Evolutionary conservation across 2,113 vertebrate genomes (phyloP).

Genomic region (Potamarius usumacintae): DNA sequence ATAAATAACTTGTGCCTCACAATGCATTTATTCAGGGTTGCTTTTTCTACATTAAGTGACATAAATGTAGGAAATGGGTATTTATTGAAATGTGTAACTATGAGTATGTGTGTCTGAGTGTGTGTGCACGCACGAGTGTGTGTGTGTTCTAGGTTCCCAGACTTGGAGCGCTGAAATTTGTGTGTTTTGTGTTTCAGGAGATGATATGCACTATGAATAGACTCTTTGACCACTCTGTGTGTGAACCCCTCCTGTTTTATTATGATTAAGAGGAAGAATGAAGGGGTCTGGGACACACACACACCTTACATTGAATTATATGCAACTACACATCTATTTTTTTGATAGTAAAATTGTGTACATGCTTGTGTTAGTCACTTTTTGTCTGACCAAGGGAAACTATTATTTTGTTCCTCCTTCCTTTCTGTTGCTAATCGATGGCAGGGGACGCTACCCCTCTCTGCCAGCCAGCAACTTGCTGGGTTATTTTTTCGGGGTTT

Average conservation of each 20-base stretch:
- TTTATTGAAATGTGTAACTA: conserved; percentile 2
- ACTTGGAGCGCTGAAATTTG: conserved; percentile 30
- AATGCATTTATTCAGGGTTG: neutral
- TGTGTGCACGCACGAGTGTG: neutral
- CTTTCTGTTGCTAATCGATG: no score
- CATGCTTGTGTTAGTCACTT: neutral
- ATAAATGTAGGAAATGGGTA: neutral
- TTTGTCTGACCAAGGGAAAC: neutral
- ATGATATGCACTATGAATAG: conserved; percentile 52
- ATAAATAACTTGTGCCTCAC: neutral
- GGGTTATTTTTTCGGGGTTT: no score
- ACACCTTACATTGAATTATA: neutral
- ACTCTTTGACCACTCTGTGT: conserved; percentile 57
- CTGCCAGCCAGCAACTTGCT: no score
- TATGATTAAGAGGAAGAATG: conserved; percentile 57
- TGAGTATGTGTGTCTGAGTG: neutral
- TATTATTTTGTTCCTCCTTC: no score
- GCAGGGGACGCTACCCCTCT: no score
- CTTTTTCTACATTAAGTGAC: neutral
- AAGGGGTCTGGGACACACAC: conserved; percentile 39
- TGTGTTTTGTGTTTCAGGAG: conserved; percentile 47
- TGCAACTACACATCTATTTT: neutral
- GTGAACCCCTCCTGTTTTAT: conserved; percentile 57
- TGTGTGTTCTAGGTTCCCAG: conserved; percentile 28
- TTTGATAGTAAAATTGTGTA: neutral